Conservation (phyloP, 2,797 vertebrate genomes). For the Microctenopoma steveboyesi region DNA sequence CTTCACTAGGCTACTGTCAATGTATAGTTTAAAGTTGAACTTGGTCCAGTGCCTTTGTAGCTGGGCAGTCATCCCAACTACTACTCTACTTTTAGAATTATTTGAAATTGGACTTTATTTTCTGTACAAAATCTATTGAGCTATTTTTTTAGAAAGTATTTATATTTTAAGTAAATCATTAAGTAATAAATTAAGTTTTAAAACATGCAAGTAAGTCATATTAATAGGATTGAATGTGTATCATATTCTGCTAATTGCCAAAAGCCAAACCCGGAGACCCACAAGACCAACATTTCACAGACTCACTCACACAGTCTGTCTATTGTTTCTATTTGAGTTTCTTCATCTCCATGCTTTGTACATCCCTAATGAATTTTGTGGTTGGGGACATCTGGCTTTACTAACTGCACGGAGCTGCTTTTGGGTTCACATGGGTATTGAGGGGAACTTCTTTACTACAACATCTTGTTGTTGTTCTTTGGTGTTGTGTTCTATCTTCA, state of each 20-base stretch:
- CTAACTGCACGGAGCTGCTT: slow-evolving; percentile 61
- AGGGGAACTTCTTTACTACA: slow-evolving; percentile 72
- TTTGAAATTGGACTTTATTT: slow-evolving; percentile 6
- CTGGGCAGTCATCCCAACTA: slow-evolving; percentile 6
- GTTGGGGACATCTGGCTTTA: slow-evolving; percentile 75
- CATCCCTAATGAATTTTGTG: slow-evolving; percentile 60
- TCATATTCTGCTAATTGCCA: slow-evolving; percentile 17
- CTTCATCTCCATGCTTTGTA: slow-evolving; percentile 53
- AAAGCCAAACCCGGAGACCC: slow-evolving; percentile 17
- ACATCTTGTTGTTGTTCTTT: slow-evolving; percentile 49
- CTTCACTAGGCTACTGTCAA: slow-evolving; percentile 27
- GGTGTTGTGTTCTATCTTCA: slow-evolving; percentile 47
- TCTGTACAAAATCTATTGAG: not conserved
- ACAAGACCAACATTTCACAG: slow-evolving; percentile 20
- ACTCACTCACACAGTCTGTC: slow-evolving; percentile 36
- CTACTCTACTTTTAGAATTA: not conserved
- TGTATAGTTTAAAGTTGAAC: slow-evolving; percentile 30
- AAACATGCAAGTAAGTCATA: not conserved
- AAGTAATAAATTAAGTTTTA: not conserved
- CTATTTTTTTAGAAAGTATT: not conserved
- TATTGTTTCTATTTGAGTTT: slow-evolving; percentile 53
- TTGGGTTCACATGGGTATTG: slow-evolving; percentile 57
- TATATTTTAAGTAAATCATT: not conserved
- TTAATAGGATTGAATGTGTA: not conserved
- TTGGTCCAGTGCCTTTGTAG: slow-evolving; percentile 17